phyloP scores from a whole-genome alignment of 2,797 vertebrate species.

The Oceanodroma leucorhoa region DNA sequence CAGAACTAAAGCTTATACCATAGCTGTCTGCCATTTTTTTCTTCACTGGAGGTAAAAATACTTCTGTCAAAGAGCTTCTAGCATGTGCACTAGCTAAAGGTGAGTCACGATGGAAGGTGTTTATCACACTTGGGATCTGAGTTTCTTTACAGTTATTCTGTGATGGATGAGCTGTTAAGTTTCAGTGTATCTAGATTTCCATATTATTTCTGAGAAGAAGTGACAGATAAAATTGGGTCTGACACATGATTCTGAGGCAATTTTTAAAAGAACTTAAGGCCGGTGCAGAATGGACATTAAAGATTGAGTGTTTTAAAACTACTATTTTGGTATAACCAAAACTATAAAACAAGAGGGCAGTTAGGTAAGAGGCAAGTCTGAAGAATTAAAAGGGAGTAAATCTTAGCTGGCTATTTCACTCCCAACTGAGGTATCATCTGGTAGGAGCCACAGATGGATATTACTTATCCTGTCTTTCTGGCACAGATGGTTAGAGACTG shows the following conservation, averaged over 20 bases:
- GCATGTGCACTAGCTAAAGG: not conserved
- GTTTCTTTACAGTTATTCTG: not conserved
- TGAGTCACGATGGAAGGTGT: not conserved
- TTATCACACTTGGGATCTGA: constrained; percentile 10
- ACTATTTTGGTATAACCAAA: not conserved
- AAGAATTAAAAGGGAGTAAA: not conserved
- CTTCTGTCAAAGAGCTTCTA: not conserved
- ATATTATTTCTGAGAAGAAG: not conserved
- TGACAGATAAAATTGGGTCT: not conserved
- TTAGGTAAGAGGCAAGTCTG: not conserved
- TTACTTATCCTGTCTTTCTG: not conserved
- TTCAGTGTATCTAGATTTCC: not conserved
- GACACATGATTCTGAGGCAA: not conserved
- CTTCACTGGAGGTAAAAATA: not conserved
- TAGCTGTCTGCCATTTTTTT: not conserved
- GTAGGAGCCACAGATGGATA: not conserved
- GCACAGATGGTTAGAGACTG: not conserved
- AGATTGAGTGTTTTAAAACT: not conserved
- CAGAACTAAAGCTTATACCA: not conserved
- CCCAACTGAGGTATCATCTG: not conserved
- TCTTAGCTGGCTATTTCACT: not conserved
- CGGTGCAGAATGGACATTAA: not conserved
- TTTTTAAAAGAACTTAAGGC: not conserved
- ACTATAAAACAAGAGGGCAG: not conserved
- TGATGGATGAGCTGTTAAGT: not conserved